These are phyloP conservation scores for Trissonchulus sp. DNA, from an alignment of 2,888 invertebrate species.

Conservation along the genomic window DNA sequence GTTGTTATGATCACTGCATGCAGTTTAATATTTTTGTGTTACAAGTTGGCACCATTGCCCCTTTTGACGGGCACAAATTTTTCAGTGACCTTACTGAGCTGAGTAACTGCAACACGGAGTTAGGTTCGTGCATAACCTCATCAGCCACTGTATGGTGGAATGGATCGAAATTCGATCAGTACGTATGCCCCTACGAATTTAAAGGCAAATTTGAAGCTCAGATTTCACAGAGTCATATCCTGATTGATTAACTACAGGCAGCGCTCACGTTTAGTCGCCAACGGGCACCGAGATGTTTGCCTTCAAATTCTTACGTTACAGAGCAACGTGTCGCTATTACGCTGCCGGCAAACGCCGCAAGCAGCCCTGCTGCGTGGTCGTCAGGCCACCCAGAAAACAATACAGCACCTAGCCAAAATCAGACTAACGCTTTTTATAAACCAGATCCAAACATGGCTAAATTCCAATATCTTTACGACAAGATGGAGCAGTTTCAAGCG, in stretches of 20 bases:
- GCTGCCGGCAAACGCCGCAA: not conserved
- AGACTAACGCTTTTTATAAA: not conserved
- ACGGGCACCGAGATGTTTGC: not conserved
- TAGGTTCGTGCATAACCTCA: not conserved
- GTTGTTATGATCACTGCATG: not conserved
- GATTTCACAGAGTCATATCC: not conserved
- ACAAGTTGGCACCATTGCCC: not conserved
- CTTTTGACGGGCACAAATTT: not conserved
- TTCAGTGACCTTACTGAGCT: constrained; percentile 10
- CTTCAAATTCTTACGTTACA: not conserved
- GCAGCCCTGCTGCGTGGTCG: not conserved
- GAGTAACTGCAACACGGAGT: not conserved
- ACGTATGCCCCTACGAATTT: not conserved
- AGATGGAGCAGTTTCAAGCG: not conserved
- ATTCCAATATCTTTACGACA: constrained; percentile 20
- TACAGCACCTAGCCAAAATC: not conserved
- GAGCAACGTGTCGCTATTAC: not conserved
- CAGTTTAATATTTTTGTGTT: not conserved
- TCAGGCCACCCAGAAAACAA: not conserved
- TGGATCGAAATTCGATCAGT: not conserved
- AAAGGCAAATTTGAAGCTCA: not conserved
- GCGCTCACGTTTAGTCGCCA: constrained; percentile 6
- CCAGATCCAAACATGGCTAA: not conserved
- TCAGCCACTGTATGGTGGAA: not conserved
- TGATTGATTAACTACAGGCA: not conserved